phyloP scores from a whole-genome alignment of 2,888 invertebrate species.

The Linnaemya tessellans region DNA sequence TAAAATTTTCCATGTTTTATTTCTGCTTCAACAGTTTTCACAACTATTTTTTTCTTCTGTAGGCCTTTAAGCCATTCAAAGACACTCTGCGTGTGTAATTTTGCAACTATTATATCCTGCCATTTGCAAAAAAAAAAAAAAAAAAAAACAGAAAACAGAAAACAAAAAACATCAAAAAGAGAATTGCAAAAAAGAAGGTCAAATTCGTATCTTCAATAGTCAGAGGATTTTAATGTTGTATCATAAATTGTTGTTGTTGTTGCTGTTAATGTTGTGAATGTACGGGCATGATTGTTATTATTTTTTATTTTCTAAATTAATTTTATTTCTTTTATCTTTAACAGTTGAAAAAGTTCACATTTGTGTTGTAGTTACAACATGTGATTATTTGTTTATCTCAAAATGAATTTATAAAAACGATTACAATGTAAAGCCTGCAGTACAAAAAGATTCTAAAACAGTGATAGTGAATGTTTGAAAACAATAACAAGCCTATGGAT shows the following conservation, averaged over 20 bases:
- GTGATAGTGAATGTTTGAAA: constrained; percentile 21
- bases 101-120: constrained; percentile 61
- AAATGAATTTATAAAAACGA: constrained; percentile 50
- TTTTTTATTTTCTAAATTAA: neutral
- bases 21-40: constrained; percentile 15
- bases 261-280: neutral
- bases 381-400: constrained; percentile 34
- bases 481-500: neutral
- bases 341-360: constrained; percentile 41
- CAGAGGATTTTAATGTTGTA: constrained; percentile 45
- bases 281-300: neutral
- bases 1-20: constrained; percentile 12
- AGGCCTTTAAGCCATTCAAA: constrained; percentile 20
- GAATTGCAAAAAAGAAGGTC: constrained; percentile 55
- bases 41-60: constrained; percentile 9
- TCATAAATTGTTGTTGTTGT: constrained; percentile 6
- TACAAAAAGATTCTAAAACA: constrained; percentile 40
- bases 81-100: constrained; percentile 53
- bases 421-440: constrained; percentile 2
- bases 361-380: constrained; percentile 6
- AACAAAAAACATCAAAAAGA: constrained; percentile 60
- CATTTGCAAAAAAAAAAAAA: constrained; percentile 1
- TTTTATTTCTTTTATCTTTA: constrained; percentile 18
- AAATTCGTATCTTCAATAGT: constrained; percentile 60
- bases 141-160: too few relatives aligned